Evolutionary conservation across 2,888 invertebrate species (phyloP), one percentile per base, ranked within the genome.

Genomic region (Himalopsyche tibetana): DNA sequence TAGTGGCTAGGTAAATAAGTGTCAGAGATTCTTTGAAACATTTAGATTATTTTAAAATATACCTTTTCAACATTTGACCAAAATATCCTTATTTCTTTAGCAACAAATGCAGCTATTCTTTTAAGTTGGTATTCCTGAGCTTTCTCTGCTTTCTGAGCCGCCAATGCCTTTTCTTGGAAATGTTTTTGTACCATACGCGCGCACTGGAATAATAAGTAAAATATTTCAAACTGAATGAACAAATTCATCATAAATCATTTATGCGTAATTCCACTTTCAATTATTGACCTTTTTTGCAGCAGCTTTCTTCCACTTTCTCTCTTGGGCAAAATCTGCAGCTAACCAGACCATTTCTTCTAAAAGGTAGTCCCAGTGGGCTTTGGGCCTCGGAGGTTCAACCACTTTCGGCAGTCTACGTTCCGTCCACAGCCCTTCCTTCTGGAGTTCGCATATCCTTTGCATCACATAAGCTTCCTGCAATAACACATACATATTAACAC

Each of bases 321-420:
- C 99, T 91, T 98, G 98, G 45, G 97, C 97, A 92, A 99, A 99
- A 93, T 99, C 99, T 63, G 98, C 97, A 56, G 99, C 98, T 89
- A 99, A 94, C 99, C 99, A 99, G 63, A 97, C 96, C 98, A 99
- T 99, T 93, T 99, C 99, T 92, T 99, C 99, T 74, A 99, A 93
- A 89, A 99, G 93, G 92, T 98, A 99, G 92, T 99, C 99, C 99
- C 99, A 99, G 92, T 99, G 99, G 45, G 98, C 96, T 93, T 99
- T 99, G 84, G 95, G 94, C 88, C 99, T 94, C 87, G 96, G 95
- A 89, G 98, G 98, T 92, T 98, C 98, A 91, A 97, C 96, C 89
- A 98, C 95, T 93, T 98, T 98, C 84, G 98, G 98, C 91, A 99
- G 94, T 86, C 98, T 94, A 90, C 96, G 95, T 91, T 98, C 97